Conservation (phyloP, 2,797 vertebrate genomes). For the Betta splendens region DNA sequence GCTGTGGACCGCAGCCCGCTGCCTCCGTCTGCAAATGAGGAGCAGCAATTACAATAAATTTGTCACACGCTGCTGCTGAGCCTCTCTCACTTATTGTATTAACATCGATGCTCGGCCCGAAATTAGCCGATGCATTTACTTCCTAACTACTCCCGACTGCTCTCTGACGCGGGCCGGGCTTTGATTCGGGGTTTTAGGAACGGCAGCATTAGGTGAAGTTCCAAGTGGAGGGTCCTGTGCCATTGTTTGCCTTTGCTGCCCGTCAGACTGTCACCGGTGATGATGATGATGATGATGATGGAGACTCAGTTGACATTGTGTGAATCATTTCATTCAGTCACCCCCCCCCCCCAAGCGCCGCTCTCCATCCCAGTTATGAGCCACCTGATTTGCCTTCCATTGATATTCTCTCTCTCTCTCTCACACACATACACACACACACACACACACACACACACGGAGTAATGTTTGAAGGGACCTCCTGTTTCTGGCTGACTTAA, state of each 20-base stretch:
- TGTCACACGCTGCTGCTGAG: constrained; percentile 75
- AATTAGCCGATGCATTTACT: constrained; percentile 72
- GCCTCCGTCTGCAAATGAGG: constrained; percentile 60
- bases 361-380: constrained; percentile 20
- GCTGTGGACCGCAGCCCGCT: constrained; percentile 17
- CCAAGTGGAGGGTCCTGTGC: neutral
- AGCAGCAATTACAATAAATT: constrained; percentile 75
- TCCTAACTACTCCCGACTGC: constrained; percentile 67
- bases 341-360: constrained; percentile 28
- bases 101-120: constrained; percentile 71
- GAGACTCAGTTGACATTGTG: constrained; percentile 33
- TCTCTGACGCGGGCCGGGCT: constrained; percentile 32
- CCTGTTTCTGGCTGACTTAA: constrained; percentile 33
- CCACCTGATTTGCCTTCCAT: constrained; percentile 19
- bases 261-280: constrained; percentile 26
- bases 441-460: constrained; percentile 10
- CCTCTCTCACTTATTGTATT: constrained; percentile 75
- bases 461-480: constrained; percentile 31
- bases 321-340: constrained; percentile 39
- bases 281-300: no score
- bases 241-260: constrained; percentile 13
- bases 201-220: no score
- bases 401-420: constrained; percentile 4
- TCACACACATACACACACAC: neutral
- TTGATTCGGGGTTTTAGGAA: no score